Evolutionary conservation across 2,113 vertebrate species (phyloP).

Genomic region (Petrocephalus microphthalmus): DNA sequence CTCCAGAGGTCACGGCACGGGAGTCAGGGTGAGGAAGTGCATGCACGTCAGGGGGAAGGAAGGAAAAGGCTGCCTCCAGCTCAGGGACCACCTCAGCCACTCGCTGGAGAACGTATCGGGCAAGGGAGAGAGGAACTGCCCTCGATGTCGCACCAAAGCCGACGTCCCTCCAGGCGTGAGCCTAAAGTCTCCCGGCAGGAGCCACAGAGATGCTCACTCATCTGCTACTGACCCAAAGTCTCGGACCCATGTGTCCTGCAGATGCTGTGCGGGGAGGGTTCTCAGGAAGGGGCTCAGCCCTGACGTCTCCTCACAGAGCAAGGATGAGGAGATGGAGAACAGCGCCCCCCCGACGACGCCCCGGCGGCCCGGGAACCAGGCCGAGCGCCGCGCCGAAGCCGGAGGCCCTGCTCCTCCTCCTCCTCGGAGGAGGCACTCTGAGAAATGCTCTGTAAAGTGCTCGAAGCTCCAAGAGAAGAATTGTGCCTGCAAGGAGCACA

Average conservation of each 20-base stretch:
- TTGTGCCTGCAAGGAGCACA: slow-evolving; percentile 30
- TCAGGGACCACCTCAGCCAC: slow-evolving; percentile 36
- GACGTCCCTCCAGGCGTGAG: slow-evolving; percentile 19
- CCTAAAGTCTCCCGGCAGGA: slow-evolving; percentile 29
- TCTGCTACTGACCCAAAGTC: slow-evolving; percentile 30
- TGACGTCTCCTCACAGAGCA: slow-evolving; percentile 2
- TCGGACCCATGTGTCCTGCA: slow-evolving; percentile 44
- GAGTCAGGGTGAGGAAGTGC: slow-evolving; percentile 20
- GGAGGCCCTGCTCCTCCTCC: slow-evolving; percentile 31
- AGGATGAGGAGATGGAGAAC: slow-evolving; percentile 40
- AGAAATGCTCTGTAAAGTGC: slow-evolving; percentile 26
- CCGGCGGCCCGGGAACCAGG: slow-evolving; percentile 21
- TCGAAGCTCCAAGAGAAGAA: slow-evolving; percentile 44
- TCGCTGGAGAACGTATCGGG: slow-evolving; percentile 18
- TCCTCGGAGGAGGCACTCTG: slow-evolving; percentile 34
- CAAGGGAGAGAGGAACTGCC: slow-evolving; percentile 46
- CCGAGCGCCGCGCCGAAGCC: neutral
- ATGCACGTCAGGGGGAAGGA: slow-evolving; percentile 40
- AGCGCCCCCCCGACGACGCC: neutral
- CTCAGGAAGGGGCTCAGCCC: slow-evolving; percentile 16
- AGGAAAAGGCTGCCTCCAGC: slow-evolving; percentile 39
- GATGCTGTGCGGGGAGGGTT: slow-evolving; percentile 30
- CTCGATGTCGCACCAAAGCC: slow-evolving; percentile 43
- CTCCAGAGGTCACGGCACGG: neutral
- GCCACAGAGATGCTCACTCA: slow-evolving; percentile 23